These are phyloP conservation scores for Siniperca scherzeri DNA, from an alignment of 2,797 vertebrate species.

Conservation along the genomic window DNA sequence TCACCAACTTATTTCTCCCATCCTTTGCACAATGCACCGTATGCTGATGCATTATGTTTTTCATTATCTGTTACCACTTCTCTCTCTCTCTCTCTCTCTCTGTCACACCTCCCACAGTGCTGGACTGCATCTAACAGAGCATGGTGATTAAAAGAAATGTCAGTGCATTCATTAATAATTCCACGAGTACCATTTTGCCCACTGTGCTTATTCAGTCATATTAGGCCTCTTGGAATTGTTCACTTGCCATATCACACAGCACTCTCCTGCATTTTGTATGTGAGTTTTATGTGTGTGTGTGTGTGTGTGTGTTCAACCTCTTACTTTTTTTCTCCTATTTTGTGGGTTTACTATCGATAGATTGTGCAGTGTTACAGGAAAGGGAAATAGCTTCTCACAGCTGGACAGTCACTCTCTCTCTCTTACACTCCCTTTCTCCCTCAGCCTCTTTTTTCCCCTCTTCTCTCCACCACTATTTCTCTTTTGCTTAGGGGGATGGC, in stretches of 20 bases:
- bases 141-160: conserved; percentile 83
- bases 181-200: conserved; percentile 61
- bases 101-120: conserved; percentile 72
- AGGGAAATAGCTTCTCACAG: conserved; percentile 57
- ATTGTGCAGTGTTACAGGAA: conserved; percentile 42
- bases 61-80: conserved; percentile 67
- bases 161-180: conserved; percentile 84
- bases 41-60: conserved; percentile 79
- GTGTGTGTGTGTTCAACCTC: conserved; percentile 28
- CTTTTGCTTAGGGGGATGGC: conserved; percentile 59
- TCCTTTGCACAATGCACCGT: conserved; percentile 74
- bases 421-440: conserved; percentile 18
- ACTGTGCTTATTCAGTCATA: conserved; percentile 59
- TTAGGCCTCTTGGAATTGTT: conserved; percentile 59
- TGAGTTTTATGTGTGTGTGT: conserved; percentile 5
- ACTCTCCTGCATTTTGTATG: conserved; percentile 13
- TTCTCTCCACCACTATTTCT: conserved; percentile 35
- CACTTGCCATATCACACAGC: conserved; percentile 39
- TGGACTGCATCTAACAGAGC: conserved; percentile 72
- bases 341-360: conserved; percentile 42
- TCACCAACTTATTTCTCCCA: conserved; percentile 71
- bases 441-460: not conserved
- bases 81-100: conserved; percentile 9
- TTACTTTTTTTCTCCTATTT: conserved; percentile 27
- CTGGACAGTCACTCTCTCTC: conserved; percentile 49